Evolutionary conservation across 2,888 invertebrate genomes (phyloP).

Genomic region (Caenorhabditis sp.): DNA sequence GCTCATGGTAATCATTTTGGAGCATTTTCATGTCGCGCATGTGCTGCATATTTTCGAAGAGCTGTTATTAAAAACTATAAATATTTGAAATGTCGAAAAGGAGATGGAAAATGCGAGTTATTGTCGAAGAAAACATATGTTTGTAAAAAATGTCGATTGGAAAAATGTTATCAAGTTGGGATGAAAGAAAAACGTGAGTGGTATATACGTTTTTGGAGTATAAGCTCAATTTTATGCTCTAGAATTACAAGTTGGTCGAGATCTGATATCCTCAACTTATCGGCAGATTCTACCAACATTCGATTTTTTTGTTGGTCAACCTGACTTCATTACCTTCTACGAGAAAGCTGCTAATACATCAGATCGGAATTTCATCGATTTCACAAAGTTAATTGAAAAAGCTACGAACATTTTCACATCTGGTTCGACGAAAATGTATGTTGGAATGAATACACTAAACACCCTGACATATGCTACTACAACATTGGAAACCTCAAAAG

Average conservation of each 20-base stretch:
- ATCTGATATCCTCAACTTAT: neutral
- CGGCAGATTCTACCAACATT: neutral
- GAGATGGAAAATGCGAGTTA: neutral
- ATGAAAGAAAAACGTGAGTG: neutral
- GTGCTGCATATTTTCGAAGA: neutral
- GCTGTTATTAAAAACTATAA: neutral
- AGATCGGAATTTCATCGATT: neutral
- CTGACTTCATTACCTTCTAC: neutral
- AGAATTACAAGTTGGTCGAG: too few relatives aligned
- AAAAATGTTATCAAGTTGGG: neutral
- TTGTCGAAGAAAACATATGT: neutral
- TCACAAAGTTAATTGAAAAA: neutral
- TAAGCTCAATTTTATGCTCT: too few relatives aligned
- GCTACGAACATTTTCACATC: neutral
- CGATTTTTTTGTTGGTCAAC: conserved; percentile 6
- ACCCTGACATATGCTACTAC: neutral
- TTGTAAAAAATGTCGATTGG: neutral
- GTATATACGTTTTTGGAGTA: too few relatives aligned
- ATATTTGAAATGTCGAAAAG: neutral
- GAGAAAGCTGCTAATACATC: neutral
- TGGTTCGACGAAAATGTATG: neutral
- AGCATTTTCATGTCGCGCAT: neutral
- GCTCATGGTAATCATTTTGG: conserved; percentile 34
- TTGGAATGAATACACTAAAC: too few relatives aligned
- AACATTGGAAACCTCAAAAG: neutral